Conservation (phyloP, 2,888 invertebrate genomes). For the Clunio marinus region DNA sequence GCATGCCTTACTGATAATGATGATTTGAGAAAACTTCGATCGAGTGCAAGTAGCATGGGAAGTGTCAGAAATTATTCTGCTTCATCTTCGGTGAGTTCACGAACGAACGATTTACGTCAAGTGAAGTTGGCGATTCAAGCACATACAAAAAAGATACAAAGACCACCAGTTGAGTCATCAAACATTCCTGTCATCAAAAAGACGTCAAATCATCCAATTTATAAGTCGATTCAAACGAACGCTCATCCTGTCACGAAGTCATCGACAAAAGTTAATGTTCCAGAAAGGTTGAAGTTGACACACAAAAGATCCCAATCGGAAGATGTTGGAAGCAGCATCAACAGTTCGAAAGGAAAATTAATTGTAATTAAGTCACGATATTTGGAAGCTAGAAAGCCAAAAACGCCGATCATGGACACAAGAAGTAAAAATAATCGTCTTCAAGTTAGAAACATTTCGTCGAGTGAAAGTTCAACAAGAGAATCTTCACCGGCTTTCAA, state of each 20-base stretch:
- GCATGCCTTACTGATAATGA: slow-evolving; percentile 54
- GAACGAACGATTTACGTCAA: slow-evolving; percentile 51
- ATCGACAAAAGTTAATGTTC: slow-evolving; percentile 22
- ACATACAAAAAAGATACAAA: slow-evolving; percentile 50
- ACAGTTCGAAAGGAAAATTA: slow-evolving; percentile 42
- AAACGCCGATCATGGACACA: slow-evolving; percentile 32
- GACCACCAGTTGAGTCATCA: slow-evolving; percentile 42
- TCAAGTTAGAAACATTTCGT: slow-evolving; percentile 48
- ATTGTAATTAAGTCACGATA: slow-evolving; percentile 57
- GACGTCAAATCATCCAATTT: not conserved
- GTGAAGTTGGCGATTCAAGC: slow-evolving; percentile 52
- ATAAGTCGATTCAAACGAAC: slow-evolving; percentile 41
- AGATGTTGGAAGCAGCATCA: not conserved
- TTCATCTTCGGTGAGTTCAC: slow-evolving; percentile 42
- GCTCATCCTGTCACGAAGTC: not conserved
- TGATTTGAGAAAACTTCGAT: slow-evolving; percentile 46
- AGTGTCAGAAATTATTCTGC: slow-evolving; percentile 19
- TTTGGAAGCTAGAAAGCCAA: slow-evolving; percentile 56
- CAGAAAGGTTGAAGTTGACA: slow-evolving; percentile 15
- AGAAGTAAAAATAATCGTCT: not conserved
- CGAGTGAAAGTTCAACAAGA: slow-evolving; percentile 50
- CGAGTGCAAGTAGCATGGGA: slow-evolving; percentile 24
- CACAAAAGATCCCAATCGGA: slow-evolving; percentile 13
- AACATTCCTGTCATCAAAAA: slow-evolving; percentile 5
- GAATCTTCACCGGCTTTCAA: slow-evolving; percentile 47